Percentiles rank a stretch among this genome's conserved stretches.
Conservation (phyloP, 2,113 vertebrate genomes). For the Albula goreensis region DNA sequence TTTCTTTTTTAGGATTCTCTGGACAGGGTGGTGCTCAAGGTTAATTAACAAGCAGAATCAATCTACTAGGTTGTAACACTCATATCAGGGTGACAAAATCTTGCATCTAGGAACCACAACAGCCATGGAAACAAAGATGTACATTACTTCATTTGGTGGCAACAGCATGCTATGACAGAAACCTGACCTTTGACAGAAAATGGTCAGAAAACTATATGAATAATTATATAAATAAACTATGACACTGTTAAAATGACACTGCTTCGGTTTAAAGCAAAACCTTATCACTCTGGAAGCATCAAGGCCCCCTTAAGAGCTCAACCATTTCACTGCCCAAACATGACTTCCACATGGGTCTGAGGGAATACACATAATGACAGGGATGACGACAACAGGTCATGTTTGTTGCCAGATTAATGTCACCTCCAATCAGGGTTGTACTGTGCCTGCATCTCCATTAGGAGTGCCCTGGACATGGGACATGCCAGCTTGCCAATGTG, state of each 20-base stretch:
- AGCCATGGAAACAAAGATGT: not conserved
- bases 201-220: too few relatives aligned
- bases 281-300: not conserved
- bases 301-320: not conserved
- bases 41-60: not conserved
- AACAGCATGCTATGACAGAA: not conserved
- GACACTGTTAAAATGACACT: too few relatives aligned
- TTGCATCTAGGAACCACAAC: not conserved
- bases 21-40: not conserved
- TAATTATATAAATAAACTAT: too few relatives aligned
- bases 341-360: conserved; percentile 20
- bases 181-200: not conserved
- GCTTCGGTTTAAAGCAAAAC: not conserved
- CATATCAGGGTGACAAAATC: not conserved
- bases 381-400: conserved; percentile 32
- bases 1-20: not conserved
- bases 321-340: not conserved
- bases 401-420: conserved; percentile 49
- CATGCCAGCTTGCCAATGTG: conserved; percentile 47
- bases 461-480: conserved; percentile 19
- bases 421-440: conserved; percentile 46
- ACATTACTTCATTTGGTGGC: not conserved
- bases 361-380: conserved; percentile 33
- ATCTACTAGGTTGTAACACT: not conserved
- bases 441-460: conserved; percentile 46